Conservation (phyloP, 2,888 invertebrate species). For the Alentia gelatinosa region DNA sequence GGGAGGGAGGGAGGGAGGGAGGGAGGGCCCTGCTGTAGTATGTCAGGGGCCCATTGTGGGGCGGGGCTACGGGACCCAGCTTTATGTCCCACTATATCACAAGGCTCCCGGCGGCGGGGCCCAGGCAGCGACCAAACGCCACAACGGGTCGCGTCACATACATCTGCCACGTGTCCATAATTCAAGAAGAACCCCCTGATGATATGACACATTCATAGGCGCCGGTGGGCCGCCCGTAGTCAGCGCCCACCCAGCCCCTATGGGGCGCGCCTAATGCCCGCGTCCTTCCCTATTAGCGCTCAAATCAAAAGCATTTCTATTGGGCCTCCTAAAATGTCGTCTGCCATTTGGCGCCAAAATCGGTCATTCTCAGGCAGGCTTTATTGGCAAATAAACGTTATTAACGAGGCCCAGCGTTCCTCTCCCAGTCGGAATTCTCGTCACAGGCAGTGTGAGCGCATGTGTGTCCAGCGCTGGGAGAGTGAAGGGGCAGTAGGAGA, state of each 20-base stretch:
- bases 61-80: not conserved
- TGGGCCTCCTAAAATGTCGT: constrained; percentile 34
- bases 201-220: constrained; percentile 28
- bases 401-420: not conserved
- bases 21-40: not conserved
- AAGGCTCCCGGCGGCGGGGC: not conserved
- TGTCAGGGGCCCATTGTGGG: not conserved
- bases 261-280: not conserved
- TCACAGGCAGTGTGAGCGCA: not conserved
- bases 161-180: constrained; percentile 17
- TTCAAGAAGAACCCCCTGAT: not conserved
- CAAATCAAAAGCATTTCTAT: not conserved
- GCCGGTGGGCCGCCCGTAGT: not conserved
- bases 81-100: not conserved
- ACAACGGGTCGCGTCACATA: constrained; percentile 20
- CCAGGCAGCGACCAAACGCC: not conserved
- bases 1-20: constrained; percentile 14
- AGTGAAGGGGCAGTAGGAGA: not conserved
- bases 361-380: not conserved
- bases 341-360: constrained; percentile 19
- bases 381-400: constrained; percentile 3
- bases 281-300: constrained; percentile 17
- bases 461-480: not conserved
- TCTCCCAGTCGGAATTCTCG: not conserved
- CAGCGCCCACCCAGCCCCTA: not conserved